Conservation (phyloP, 2,113 vertebrate species). For the Heterotilapia buettikoferi region DNA sequence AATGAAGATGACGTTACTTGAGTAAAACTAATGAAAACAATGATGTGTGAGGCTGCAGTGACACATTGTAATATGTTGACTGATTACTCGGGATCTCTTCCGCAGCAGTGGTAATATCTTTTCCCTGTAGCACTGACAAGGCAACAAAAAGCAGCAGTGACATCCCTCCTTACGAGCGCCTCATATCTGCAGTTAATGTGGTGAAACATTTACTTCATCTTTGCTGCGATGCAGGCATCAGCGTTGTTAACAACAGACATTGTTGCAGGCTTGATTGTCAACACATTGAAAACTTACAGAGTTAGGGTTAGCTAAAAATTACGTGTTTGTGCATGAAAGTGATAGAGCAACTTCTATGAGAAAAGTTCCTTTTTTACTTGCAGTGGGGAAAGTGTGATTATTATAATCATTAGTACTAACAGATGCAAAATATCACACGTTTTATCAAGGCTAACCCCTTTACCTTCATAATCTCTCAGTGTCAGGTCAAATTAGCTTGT, state of each 20-base stretch:
- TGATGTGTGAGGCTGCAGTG: constrained; percentile 19
- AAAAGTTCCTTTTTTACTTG: not conserved
- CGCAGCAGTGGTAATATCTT: constrained; percentile 18
- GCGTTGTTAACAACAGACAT: not conserved
- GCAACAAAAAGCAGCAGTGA: not conserved
- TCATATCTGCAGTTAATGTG: constrained; percentile 41
- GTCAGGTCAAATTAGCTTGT: not conserved
- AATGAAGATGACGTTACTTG: not conserved
- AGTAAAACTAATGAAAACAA: constrained; percentile 46
- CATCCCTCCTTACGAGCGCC: constrained; percentile 2
- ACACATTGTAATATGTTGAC: constrained; percentile 25
- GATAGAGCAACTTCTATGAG: not conserved
- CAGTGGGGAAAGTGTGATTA: not conserved
- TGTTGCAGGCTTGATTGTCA: not conserved
- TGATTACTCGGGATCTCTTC: constrained; percentile 35
- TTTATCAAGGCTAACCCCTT: not conserved
- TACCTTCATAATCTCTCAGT: not conserved
- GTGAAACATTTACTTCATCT: constrained; percentile 23
- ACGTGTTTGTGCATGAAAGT: not conserved
- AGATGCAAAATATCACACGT: not conserved
- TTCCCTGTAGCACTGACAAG: not conserved
- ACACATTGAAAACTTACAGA: not conserved
- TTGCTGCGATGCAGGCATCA: not conserved
- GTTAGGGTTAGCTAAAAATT: not conserved
- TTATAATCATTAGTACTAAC: not conserved